Evolutionary conservation across 2,797 vertebrate species (phyloP), one percentile per base, ranked within the genome.

Genomic region (Podarcis siculus): DNA sequence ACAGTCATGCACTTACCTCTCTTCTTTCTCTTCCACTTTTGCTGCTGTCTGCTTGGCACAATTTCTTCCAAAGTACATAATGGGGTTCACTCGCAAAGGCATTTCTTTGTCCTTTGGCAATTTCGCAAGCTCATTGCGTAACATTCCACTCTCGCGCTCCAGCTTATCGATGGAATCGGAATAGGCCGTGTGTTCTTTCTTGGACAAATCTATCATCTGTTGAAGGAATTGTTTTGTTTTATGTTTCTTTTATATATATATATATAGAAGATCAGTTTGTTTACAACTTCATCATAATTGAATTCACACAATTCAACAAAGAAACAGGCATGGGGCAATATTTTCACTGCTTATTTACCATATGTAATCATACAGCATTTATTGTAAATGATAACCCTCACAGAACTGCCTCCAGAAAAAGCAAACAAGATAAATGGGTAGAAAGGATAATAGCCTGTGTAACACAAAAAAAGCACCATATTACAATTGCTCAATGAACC

Each of bases 1-100:
- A 85, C 78, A 61, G 90, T 45, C 35, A 49, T 82, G 89, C 96
- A 97, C 97, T 96, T 96, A 97, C 97, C 96, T 96, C 12, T 95
- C 91, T 90, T 96, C 94, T 79, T 89, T 92, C 93, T 90, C 90
- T 87, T 92, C 92, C 80, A 55, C 88, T 93, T 93, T 90, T 86
- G 89, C 81, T 79, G 89, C 78, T 42, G 39, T 78, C 90, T 93
- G 94, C 85, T 85, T 92, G 87, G 78, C n/a, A 3, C 66, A 81
- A 15, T 84, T 89, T 67, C 12, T 86, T 92, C 95, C 94, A 77
- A 92, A 88, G 3, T 49, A 89, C 32, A 49, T 45, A 37, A 91
- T 94, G 69, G 86, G 81, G 64, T 12, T 23, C 81, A 66, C 9
- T 94, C 92, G 81, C 6, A 87, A 37, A 0, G 87, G 75, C 72